A percentile compares a stretch with the other conserved stretches of the same genome.
Conservation (phyloP, 64 coral and sea anemone genomes). For the Cladopsammia gracilis region DNA sequence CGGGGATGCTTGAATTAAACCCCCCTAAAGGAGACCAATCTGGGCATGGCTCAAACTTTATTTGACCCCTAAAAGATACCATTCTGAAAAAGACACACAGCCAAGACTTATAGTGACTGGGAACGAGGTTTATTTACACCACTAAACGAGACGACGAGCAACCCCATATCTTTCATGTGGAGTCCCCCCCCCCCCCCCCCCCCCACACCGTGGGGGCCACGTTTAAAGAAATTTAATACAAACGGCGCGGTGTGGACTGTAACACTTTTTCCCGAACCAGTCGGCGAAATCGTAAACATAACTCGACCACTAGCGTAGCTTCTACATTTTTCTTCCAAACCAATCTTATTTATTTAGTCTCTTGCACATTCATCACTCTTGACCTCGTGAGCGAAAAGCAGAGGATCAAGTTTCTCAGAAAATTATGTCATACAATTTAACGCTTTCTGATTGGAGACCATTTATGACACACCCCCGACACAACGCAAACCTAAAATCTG, state of each 20-base stretch:
- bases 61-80: too few relatives aligned
- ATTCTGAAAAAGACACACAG: too few relatives aligned
- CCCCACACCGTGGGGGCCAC: too few relatives aligned
- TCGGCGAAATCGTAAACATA: slow-evolving; percentile 41
- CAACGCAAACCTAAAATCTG: not conserved
- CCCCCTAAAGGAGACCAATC: too few relatives aligned
- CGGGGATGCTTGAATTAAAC: too few relatives aligned
- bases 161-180: too few relatives aligned
- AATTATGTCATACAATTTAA: not conserved
- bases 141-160: too few relatives aligned
- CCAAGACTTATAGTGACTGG: too few relatives aligned
- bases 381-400: not conserved
- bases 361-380: not conserved
- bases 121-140: too few relatives aligned
- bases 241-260: slow-evolving; percentile 44
- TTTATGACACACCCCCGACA: not conserved
- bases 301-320: not conserved
- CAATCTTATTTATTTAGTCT: not conserved
- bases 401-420: not conserved
- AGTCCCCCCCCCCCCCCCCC: too few relatives aligned
- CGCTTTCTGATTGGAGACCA: not conserved
- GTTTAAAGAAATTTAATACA: not conserved
- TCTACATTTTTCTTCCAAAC: not conserved
- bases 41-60: too few relatives aligned
- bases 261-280: slow-evolving; percentile 72